Evolutionary conservation across 1,140 invertebrate species (phyloP), one percentile per base, ranked within the genome.

Genomic region (Anastrepha ludens): DNA sequence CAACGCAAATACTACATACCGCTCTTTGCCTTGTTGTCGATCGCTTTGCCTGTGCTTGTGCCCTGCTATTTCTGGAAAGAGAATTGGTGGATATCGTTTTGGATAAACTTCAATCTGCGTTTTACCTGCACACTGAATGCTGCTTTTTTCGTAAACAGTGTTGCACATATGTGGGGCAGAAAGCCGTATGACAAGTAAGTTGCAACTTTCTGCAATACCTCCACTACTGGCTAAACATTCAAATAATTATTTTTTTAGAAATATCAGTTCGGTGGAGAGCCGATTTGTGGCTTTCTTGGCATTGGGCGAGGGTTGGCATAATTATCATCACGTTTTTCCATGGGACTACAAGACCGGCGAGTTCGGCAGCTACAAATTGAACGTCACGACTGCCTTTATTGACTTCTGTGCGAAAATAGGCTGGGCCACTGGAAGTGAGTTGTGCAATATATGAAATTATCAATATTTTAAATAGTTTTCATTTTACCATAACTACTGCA

Each of bases 91-190:
- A 96, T 95, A 89, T 96, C 97, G 2, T 98, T 98, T 91, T 97
- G 97, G 93, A 95, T 98, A 2, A 96, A 96, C 88, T 97, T 97
- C 89, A 96, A 98, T 70, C 95, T 96, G 87, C 94, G 98, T 44
- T 99, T 98, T 93, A 96, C 95, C 67, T 94, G 96, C 50, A 97
- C 96, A 0, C 94, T 99, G 0, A 98, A 99, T 91, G 96, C 97
- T 88, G 98, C 98, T 1, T 99, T 98, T 95, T 96, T 97, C 88
- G 98, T 99, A 4, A 99, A 99, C 93, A 98, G 97, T 91, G 96
- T 97, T 17, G 98, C 98, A 0, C 98, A 99, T 92, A 96, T 98
- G 94, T 98, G 96, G 94, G 98, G 98, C 41, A 95, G 96, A 88
- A 96, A 96, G 90, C 98, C 98, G 2, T 99, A 98, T 91, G 98